Conservation (phyloP, 64 coral and sea anemone genomes). For the Acropora tenuis region DNA sequence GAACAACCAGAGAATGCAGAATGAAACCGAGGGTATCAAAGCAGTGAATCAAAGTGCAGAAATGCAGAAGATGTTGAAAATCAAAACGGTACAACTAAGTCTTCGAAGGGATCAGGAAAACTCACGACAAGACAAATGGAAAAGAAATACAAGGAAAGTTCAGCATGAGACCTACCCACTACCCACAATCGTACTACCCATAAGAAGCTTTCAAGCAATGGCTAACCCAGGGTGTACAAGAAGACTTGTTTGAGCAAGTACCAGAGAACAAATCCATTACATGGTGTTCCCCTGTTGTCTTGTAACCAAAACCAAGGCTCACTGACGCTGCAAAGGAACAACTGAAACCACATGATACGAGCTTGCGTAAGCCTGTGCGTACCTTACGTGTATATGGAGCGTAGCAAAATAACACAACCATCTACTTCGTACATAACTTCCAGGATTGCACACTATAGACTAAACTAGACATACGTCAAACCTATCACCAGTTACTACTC, state of each 20-base stretch:
- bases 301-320: conserved; percentile 54
- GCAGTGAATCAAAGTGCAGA: too few relatives aligned
- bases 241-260: conserved; percentile 51
- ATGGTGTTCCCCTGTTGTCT: conserved; percentile 33
- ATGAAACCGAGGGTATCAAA: not conserved
- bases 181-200: conserved; percentile 12
- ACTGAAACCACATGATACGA: conserved; percentile 38
- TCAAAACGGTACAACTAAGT: not conserved
- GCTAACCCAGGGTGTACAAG: conserved; percentile 27
- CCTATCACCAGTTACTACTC: conserved; percentile 40
- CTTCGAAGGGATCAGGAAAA: conserved; percentile 44
- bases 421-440: conserved; percentile 12
- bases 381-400: conserved; percentile 18
- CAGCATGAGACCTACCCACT: conserved; percentile 29
- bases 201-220: conserved; percentile 38
- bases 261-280: conserved; percentile 42
- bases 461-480: conserved; percentile 32
- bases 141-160: conserved; percentile 24
- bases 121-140: conserved; percentile 5
- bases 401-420: conserved; percentile 3
- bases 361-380: conserved; percentile 14
- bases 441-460: conserved; percentile 34
- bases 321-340: not conserved
- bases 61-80: not conserved
- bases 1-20: too few relatives aligned